Evolutionary conservation across 2,797 vertebrate genomes (phyloP), one percentile per base, ranked within the genome.

Genomic region (Perdix hodgsoniae): DNA sequence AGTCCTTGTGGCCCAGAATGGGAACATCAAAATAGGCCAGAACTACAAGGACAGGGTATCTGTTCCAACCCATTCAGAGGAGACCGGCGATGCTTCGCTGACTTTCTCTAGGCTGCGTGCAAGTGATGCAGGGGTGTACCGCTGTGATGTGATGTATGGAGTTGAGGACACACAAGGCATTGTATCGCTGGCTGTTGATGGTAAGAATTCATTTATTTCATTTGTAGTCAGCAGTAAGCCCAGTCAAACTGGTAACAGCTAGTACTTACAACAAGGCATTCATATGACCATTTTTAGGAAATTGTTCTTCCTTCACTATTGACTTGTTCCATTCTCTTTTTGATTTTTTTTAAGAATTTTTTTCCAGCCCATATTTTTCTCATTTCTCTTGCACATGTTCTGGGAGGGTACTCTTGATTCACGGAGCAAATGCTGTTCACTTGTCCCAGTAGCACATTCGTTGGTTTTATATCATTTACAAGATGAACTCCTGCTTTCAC

Each of bases 71-170:
- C 98, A 99, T 52, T 98, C 99, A 0, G 99, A 99, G 90, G 98
- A 98, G 29, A 98, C 98, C 0, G 99, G 99, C 0, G 99, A 99
- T 0, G 99, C 99, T 75, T 99, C 99, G 0, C 95, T 99, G 96
- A 99, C 98, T 3, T 83, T 99, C 97, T 98, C 98, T 50, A 99
- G 98, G 91, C 98, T 99, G 61, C 98, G 98, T 0, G 99, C 99
- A 22, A 99, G 99, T n/a, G 99, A 99, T 3, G 98, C 98, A 0
- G 99, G 99, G 21, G 98, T 98, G 40, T 99, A 99, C 96, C 99
- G 99, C 87, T 99, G 99, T 14, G 99, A 99, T 9, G 98, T 99
- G 90, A 98, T 99, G 98, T 99, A 98, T 0, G 99, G 99, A 23
- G 99, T 99, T 42, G 99, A 99, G 95, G 99, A 99, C 97, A 99